Conservation (phyloP, 1,140 invertebrate species). For the Agraylea sexmaculata region DNA sequence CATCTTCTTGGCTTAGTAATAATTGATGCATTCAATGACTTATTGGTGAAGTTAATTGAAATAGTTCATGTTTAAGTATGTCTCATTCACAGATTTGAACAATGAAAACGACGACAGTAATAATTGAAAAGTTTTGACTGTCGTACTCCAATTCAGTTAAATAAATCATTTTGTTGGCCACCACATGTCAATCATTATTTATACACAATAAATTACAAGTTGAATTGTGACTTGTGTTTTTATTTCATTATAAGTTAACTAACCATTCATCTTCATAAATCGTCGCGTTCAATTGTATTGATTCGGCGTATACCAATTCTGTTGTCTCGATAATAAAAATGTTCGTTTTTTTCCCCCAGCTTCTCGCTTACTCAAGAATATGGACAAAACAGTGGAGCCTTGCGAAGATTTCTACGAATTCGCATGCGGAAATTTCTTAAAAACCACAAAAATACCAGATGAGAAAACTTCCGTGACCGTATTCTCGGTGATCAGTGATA, state of each 20-base stretch:
- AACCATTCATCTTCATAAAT: too few relatives aligned
- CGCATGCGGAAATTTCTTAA: slow-evolving; percentile 64
- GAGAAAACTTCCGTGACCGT: slow-evolving; percentile 70
- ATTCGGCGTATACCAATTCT: background rate
- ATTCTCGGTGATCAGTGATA: slow-evolving; percentile 69
- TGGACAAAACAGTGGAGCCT: slow-evolving; percentile 64
- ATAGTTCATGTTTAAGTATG: background rate
- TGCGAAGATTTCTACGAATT: slow-evolving; percentile 87
- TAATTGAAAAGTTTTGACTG: background rate
- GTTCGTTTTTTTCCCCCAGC: slow-evolving; percentile 41
- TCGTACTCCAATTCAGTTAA: too few relatives aligned
- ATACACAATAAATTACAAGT: too few relatives aligned
- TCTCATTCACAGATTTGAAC: background rate
- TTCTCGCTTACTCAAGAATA: slow-evolving; percentile 55
- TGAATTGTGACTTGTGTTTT: too few relatives aligned
- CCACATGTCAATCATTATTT: too few relatives aligned
- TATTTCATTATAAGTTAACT: too few relatives aligned
- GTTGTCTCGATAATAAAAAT: background rate
- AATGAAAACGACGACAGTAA: background rate
- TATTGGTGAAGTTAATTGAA: slow-evolving; percentile 1
- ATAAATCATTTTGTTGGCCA: too few relatives aligned
- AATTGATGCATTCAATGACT: slow-evolving; percentile 2
- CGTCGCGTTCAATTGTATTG: background rate
- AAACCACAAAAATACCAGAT: slow-evolving; percentile 63
- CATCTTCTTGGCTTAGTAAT: background rate